Evolutionary conservation across 2,888 invertebrate genomes (phyloP), one percentile per base, ranked within the genome.

Genomic region (Lacanobia oleracea): DNA sequence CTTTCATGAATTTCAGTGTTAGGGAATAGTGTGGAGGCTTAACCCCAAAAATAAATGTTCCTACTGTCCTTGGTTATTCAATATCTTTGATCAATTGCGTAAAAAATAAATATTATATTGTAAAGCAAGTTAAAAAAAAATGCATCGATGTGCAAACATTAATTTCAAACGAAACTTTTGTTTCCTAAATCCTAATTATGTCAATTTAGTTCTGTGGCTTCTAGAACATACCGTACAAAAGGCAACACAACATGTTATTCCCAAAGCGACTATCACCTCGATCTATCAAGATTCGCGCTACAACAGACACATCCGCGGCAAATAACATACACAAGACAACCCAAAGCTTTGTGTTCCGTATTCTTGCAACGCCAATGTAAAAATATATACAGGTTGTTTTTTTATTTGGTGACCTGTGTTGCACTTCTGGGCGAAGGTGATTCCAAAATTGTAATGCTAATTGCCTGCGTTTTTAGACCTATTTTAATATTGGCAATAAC

Each of bases 321-420:
- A 82, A 82, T 60, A 77, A 61, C 10, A 37, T 63, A 57, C 14
- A 61, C 57, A 45, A 79, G 43, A 69, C 54, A 75, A 54, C 21
- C 40, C 51, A 10, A 64, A 33, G 16, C 45, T 82, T 82, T 82
- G 68, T 75, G 67, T 73, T 81, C 72, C 66, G 63, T 70, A n/a
- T 66, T 57, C 45, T 40, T 56, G 23, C 37, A 43, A 45, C 27
- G 65, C 53, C 63, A 73, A 65, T 21, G 23, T 23, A 60, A 77
- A 66, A 16, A 64, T 5, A 71, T 73, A 54, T 68, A 78, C 63
- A 79, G 67, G 56, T 0, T 62, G 73, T 9, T 0, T 23, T 27
- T 53, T 69, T 18, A 7, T 53, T 53, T 14, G 12, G 10, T 53
- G 6, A 5, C 14, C 2, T 23, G 1, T 23, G 6, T 53, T 21